Base-by-base conservation (phyloP, 2,888 invertebrate genomes). In the Latrodectus hesperus region DNA sequence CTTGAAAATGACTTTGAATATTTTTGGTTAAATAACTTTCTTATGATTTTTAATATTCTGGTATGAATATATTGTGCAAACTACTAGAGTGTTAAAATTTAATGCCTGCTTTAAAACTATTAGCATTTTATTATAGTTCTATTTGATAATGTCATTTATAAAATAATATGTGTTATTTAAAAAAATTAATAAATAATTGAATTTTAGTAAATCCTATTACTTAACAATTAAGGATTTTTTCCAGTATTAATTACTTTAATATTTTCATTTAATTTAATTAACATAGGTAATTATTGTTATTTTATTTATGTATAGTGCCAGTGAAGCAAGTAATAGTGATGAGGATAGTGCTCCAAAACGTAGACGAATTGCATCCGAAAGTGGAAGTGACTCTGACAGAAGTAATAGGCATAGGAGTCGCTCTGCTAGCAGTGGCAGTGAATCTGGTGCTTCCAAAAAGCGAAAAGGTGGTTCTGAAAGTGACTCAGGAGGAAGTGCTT, bases 301-400 rank as follows among this genome's bases (percentile, higher is more conserved):
- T 17, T 26, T 17, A 12, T 17, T 68, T 26, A 12, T 68, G 16
- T 26, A 26, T 16, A 79, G 79, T 53, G 75, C 9, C 16, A 84
- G 84, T 12, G 70, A 78, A 6, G 68, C 22, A 22, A 87, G 76
- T 52, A 52, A 52, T 16, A 85, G 86, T 53, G 83, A 89, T 51
- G 79, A 89, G n/a, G 71, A 72, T n/a, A 22, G 53, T 26, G 65
- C 26, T n/a, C 70, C 78, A 14, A 74, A 68, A 52, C 38, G 51
- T 8, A 75, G 81, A 26, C 17, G 75, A 49, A 81, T 81, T 26
- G 73, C 38, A 12, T 81, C 74, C 14, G 71, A 64, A 9, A 82
- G 81, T 73, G 75, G 84, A 12, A 77, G 78, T 73, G 84, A 80
- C 8, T 67, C 67, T n/a, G 67, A 67, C 17, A 22, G 22, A 17